Evolutionary conservation across 2,797 vertebrate species (phyloP), one percentile per base, ranked within the genome.

Genomic region (Emydoidea blandingii): DNA sequence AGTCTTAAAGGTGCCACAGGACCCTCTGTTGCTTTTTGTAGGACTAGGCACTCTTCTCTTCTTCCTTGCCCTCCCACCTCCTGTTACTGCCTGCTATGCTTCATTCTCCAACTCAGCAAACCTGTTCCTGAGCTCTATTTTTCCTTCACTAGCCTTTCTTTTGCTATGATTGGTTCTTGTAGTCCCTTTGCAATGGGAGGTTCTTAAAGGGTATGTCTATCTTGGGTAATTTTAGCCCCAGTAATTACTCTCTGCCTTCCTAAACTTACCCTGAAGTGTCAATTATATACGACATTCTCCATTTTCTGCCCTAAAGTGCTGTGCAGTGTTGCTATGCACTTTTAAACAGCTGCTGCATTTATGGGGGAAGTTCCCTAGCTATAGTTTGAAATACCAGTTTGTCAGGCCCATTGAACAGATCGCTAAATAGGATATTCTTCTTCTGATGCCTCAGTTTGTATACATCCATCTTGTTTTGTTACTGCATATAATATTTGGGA

Each of bases 311-410:
- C 65, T 68, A 37, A 37, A 68, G 65, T 37, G n/a, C 65, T 3
- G 16, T 1, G 2, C 2, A 27, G 78, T 50, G 25, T 50, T 7
- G 5, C 27, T 0, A 29, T 29, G 5, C 25, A 8, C 1, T 68
- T 37, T n/a, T 68, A 11, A 68, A 37, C n/a, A 21, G 18, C 65
- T 68, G n/a, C 65, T 37, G 16, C 34, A 68, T 68, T 68, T 68
- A 18, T 37, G n/a, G 18, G 34, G 34, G 18, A 68, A n/a, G 15
- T 34, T n/a, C 18, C 62, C 34, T n/a, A n/a, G 19, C 34, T 65
- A 19, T n/a, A 37, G n/a, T 21, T 37, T 68, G n/a, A 18, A 53
- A 68, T 68, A n/a, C 62, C n/a, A 21, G 16, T 10, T 37, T 68
- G 65, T 37, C 65, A 37, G 34, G 65, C 65, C 34, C 65, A n/a